Evolutionary conservation across 2,113 vertebrate genomes (phyloP).

Genomic region (Hylia prasina): DNA sequence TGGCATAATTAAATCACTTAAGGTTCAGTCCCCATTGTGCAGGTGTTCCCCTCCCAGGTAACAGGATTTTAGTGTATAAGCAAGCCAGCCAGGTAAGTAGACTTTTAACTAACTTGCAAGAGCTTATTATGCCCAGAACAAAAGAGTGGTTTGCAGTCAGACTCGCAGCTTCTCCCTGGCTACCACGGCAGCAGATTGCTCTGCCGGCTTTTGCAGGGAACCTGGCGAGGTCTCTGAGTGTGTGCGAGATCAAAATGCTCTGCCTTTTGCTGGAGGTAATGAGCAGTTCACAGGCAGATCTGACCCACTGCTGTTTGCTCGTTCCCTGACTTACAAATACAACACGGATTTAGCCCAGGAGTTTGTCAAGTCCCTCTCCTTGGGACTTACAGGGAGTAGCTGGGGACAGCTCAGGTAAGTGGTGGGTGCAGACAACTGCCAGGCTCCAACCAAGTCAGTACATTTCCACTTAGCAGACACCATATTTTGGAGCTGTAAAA

Average conservation of each 20-base stretch:
- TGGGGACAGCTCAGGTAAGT: background rate
- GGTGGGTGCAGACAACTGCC: background rate
- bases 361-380: background rate
- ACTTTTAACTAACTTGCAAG: background rate
- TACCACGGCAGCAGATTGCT: background rate
- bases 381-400: rapidly evolving
- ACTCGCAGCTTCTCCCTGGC: background rate
- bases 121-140: background rate
- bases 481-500: background rate
- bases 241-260: background rate
- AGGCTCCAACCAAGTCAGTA: background rate
- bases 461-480: background rate
- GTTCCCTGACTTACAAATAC: background rate
- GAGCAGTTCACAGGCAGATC: background rate
- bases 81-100: background rate
- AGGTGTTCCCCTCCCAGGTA: background rate
- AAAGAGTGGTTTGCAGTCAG: background rate
- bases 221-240: background rate
- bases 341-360: background rate
- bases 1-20: background rate
- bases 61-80: background rate
- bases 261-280: background rate
- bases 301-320: background rate
- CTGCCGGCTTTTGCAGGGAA: background rate
- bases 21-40: background rate